Percentiles rank a stretch among this genome's conserved stretches.
Evolutionary conservation across 2,888 invertebrate genomes (phyloP).

Genomic region (Leucophora obtusa): DNA sequence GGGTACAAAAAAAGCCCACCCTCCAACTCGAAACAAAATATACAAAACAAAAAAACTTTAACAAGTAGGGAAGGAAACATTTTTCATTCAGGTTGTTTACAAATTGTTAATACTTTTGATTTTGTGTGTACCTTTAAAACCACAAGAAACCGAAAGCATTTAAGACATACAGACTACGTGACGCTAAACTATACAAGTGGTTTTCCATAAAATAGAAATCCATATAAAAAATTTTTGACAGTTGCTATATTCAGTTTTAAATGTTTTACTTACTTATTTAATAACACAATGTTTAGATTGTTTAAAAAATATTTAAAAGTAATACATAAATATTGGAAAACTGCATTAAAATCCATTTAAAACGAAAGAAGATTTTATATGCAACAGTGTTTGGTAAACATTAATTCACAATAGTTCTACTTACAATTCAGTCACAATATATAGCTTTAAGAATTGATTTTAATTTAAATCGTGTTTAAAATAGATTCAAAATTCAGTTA

Average conservation of each 20-base stretch:
- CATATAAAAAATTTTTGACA: conserved; percentile 11
- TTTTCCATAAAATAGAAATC: conserved; percentile 23
- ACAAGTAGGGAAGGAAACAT: conserved; percentile 11
- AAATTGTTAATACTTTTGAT: not conserved
- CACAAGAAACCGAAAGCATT: conserved; percentile 16
- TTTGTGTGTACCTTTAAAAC: not conserved
- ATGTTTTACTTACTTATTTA: conserved; percentile 1
- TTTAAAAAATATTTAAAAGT: no score
- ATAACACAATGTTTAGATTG: no score
- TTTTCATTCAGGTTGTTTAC: not conserved
- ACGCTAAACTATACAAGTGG: conserved; percentile 23
- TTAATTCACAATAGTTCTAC: no score
- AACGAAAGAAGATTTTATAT: no score
- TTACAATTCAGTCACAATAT: no score
- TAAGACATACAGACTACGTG: conserved; percentile 27
- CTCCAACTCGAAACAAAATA: not conserved
- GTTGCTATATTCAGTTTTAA: conserved; percentile 22
- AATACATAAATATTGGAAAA: no score
- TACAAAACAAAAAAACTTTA: not conserved
- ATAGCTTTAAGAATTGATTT: no score
- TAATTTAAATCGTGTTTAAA: no score
- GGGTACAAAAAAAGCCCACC: no score
- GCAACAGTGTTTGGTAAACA: no score
- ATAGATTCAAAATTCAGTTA: no score
- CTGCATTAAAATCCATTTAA: no score